Conservation (phyloP, 1,140 invertebrate genomes). For the Dendrolimus kikuchii region DNA sequence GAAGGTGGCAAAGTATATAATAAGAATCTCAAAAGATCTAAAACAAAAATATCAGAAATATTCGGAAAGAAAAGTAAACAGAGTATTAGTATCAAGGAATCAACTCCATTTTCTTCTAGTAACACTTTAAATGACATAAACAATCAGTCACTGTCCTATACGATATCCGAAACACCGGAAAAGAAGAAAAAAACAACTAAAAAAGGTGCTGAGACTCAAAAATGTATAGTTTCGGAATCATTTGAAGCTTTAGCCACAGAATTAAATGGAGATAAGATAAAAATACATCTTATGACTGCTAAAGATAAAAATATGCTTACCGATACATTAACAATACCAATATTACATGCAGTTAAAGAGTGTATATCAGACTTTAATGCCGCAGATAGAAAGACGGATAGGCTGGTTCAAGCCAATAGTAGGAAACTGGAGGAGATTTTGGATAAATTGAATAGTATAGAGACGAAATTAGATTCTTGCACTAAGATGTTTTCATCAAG, state of each 20-base stretch:
- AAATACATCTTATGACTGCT: conserved; percentile 60
- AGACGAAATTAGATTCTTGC: conserved; percentile 28
- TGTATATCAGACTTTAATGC: conserved; percentile 32
- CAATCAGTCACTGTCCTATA: conserved; percentile 40
- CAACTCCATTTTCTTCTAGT: conserved; percentile 32
- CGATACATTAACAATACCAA: conserved; percentile 40
- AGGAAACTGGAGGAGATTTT: conserved; percentile 41
- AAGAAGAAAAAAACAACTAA: conserved; percentile 30
- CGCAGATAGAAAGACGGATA: conserved; percentile 18
- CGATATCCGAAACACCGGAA: conserved; percentile 47
- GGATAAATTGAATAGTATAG: conserved; percentile 32
- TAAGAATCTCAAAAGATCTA: conserved; percentile 21
- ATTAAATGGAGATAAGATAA: conserved; percentile 38
- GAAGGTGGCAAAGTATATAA: conserved; percentile 20
- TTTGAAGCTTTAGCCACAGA: conserved; percentile 50
- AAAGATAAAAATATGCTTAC: conserved; percentile 41
- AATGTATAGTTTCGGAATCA: conserved; percentile 37
- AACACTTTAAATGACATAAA: conserved; percentile 50
- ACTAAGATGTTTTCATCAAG: conserved; percentile 6
- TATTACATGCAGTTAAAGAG: conserved; percentile 40
- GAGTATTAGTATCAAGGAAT: conserved; percentile 29
- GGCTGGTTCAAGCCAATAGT: conserved; percentile 25
- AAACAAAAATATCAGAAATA: conserved; percentile 22
- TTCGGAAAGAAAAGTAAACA: conserved; percentile 22
- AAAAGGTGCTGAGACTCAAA: conserved; percentile 24